These are phyloP conservation scores for Pseudomyrmex pallidus DNA, from an alignment of 1,140 invertebrate species.

Conservation along the genomic window DNA sequence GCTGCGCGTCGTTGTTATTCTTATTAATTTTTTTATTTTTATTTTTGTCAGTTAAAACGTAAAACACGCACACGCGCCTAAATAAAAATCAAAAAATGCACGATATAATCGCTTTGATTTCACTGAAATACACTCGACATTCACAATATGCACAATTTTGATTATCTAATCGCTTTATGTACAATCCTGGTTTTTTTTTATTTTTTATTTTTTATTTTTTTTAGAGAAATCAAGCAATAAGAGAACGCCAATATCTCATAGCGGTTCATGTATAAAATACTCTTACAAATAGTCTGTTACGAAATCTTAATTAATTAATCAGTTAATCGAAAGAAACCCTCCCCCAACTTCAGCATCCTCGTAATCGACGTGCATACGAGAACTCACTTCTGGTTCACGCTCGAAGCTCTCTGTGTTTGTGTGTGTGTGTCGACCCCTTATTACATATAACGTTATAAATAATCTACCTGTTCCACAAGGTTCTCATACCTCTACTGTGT, in stretches of 20 bases:
- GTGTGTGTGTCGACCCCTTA: conserved; percentile 1
- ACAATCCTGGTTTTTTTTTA: conserved; percentile 29
- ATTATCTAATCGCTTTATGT: conserved; percentile 73
- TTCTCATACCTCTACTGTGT: conserved; percentile 39
- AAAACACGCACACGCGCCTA: conserved; percentile 20
- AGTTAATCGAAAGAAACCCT: background rate
- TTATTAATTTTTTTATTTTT: too few relatives aligned
- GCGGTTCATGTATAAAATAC: conserved; percentile 66
- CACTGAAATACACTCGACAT: conserved; percentile 50
- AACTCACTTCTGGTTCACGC: background rate
- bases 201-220: too few relatives aligned
- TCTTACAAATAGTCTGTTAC: conserved; percentile 47
- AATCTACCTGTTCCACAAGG: conserved; percentile 40
- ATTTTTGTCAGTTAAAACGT: conserved; percentile 15
- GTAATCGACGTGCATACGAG: conserved; percentile 1
- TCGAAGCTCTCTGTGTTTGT: background rate
- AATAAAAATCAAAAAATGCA: conserved; percentile 65
- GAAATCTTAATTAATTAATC: conserved; percentile 32
- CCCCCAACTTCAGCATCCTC: background rate
- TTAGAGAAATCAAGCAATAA: conserved; percentile 55
- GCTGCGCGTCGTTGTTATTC: conserved; percentile 3
- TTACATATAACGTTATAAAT: conserved; percentile 23
- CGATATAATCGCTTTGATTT: conserved; percentile 66
- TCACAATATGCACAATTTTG: conserved; percentile 70
- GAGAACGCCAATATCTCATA: conserved; percentile 38